Conservation (phyloP, 2,888 invertebrate species). For the Oasisia sp. region DNA sequence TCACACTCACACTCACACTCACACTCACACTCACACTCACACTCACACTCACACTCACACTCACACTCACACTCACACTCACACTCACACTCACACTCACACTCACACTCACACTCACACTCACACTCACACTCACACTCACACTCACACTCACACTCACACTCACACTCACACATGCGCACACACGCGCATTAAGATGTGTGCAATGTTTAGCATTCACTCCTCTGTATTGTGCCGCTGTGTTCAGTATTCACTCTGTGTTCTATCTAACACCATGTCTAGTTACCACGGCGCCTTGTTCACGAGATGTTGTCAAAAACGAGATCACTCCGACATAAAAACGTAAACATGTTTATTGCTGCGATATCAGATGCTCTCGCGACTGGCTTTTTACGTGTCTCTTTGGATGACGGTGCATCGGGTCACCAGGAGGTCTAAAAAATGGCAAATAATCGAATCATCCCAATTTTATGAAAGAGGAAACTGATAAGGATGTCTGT, state of each 20-base stretch:
- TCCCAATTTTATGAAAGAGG: not conserved
- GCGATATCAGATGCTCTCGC: slow-evolving; percentile 8
- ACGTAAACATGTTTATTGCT: not conserved
- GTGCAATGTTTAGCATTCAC: not conserved
- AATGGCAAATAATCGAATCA: not conserved
- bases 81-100: too few relatives aligned
- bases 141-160: too few relatives aligned
- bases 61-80: too few relatives aligned
- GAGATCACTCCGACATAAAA: not conserved
- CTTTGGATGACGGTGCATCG: not conserved
- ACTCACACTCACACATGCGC: too few relatives aligned
- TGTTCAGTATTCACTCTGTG: not conserved
- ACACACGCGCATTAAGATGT: not conserved
- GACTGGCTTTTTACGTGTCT: not conserved
- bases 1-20: not conserved
- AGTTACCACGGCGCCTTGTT: not conserved
- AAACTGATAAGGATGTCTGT: not conserved
- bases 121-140: too few relatives aligned
- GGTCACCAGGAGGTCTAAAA: not conserved
- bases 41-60: too few relatives aligned
- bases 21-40: too few relatives aligned
- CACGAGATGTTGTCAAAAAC: not conserved
- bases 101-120: too few relatives aligned
- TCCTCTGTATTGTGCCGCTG: too few relatives aligned
- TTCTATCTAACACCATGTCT: not conserved